A percentile compares a stretch with the other conserved stretches of the same genome.
Conservation (phyloP, 2,797 vertebrate species). For the Neomorphus geoffroyi region DNA sequence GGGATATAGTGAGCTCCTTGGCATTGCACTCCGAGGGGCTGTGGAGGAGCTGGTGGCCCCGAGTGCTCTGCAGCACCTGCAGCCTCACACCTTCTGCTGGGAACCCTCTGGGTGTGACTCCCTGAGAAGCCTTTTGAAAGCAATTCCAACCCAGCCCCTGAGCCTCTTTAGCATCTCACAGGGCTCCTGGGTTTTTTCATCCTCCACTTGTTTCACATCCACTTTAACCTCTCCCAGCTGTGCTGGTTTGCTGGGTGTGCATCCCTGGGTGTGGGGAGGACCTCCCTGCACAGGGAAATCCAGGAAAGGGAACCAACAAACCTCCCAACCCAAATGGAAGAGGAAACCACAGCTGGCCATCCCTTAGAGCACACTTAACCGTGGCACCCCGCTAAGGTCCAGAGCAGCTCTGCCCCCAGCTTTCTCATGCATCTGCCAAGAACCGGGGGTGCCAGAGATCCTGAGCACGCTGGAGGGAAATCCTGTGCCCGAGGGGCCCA, state of each 20-base stretch:
- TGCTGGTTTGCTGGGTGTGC: not conserved
- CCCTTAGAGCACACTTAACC: not conserved
- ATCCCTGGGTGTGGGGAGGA: not conserved
- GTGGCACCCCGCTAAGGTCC: fast-evolving
- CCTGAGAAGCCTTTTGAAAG: not conserved
- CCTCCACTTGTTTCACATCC: not conserved
- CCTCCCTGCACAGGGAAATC: not conserved
- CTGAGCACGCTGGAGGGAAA: not conserved
- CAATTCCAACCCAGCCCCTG: not conserved
- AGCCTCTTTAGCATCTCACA: not conserved
- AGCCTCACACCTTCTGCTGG: not conserved
- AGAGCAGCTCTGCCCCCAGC: not conserved
- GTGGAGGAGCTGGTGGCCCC: not conserved
- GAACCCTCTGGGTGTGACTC: not conserved
- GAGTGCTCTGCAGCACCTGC: not conserved
- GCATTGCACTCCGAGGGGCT: not conserved
- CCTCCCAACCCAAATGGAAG: not conserved
- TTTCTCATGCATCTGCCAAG: not conserved
- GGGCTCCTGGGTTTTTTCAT: not conserved
- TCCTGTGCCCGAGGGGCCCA: not conserved
- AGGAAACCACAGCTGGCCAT: not conserved
- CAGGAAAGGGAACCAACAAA: not conserved
- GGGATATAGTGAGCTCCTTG: not conserved
- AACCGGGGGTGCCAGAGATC: fast-evolving
- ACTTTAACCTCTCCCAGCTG: not conserved